Conservation (phyloP, 1,140 invertebrate species). For the Ostrea edulis region DNA sequence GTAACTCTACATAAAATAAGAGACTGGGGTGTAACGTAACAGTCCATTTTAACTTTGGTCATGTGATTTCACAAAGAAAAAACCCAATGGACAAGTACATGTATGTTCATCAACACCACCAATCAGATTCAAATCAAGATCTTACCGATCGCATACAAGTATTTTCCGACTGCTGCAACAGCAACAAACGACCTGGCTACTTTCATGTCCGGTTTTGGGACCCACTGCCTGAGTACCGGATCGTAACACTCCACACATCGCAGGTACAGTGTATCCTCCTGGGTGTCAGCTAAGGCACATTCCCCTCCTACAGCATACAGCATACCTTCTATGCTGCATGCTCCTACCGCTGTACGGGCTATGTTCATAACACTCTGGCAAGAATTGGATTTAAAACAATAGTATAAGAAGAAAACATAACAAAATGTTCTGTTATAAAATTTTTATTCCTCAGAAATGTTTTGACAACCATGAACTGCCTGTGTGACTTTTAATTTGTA, state of each 20-base stretch:
- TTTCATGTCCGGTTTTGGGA: conserved; percentile 86
- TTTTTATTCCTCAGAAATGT: too few species aligned
- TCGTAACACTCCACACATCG: conserved; percentile 89
- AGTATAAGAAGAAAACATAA: too few species aligned
- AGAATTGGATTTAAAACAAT: neutral
- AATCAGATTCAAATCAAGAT: neutral
- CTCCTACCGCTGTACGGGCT: conserved; percentile 76
- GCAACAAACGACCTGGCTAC: conserved; percentile 93
- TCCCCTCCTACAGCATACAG: conserved; percentile 82
- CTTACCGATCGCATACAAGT: conserved; percentile 92
- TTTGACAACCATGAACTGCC: too few species aligned
- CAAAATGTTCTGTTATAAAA: too few species aligned
- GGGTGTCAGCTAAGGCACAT: conserved; percentile 78
- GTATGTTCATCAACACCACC: neutral
- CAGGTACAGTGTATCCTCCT: conserved; percentile 89
- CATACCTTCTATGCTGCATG: conserved; percentile 71
- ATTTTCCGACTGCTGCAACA: conserved; percentile 90
- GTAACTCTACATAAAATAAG: too few species aligned
- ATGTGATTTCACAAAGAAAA: too few species aligned
- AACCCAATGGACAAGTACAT: too few species aligned
- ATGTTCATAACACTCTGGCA: conserved; percentile 75
- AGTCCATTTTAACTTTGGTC: too few species aligned
- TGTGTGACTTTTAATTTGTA: too few species aligned
- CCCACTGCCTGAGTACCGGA: conserved; percentile 85
- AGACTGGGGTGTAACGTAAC: too few species aligned